Base-by-base conservation (phyloP, 2,797 vertebrate species). In the Rhabdomys pumilio region DNA sequence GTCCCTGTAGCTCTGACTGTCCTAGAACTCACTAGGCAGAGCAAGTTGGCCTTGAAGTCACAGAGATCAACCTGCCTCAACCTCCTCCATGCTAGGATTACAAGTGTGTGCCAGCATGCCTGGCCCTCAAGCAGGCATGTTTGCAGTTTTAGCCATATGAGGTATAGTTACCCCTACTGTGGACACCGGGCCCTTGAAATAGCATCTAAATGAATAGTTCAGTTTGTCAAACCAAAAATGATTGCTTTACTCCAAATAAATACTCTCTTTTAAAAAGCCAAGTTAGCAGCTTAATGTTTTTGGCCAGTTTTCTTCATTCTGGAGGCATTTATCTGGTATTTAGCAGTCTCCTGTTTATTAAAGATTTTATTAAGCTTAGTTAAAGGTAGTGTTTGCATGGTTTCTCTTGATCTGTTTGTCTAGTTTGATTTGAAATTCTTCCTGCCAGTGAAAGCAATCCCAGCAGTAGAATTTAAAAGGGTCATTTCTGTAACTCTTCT, bases 291-390 rank as follows among this genome's bases (percentile, higher is more conserved):
- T 95, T 80, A 73, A 89, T 97, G 41, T 91, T 93, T 80, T 75
- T 96, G 94, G 65, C 73, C 19, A 96, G 29, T 93, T 96, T 95
- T 96, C 72, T 96, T 96, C 69, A 83, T 95, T 93, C 77, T 50
- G 80, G 86, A 96, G 84, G 17, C 77, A 80, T 96, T 97, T 97
- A 92, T 92, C 38, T 96, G 88, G 77, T 97, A 92, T 93, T 96
- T 97, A 94, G 73, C 79, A n/a, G 20, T 96, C 81, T 95, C 34
- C 59, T 93, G 50, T 96, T 95, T 92, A 15, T 87, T 94, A 93
- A 97, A 75, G n/a, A 82, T 97, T 97, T 96, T 44, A 81, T 44
- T 90, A 95, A 97, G 83, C 83, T 93, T 96, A 81, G 90, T 95
- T 96, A 96, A 95, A 83, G 76, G 79, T 80, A 31, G 47, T 81